Percentiles rank a stretch among this genome's conserved stretches.
Evolutionary conservation across 2,797 vertebrate species (phyloP).

Genomic region (Craterocephalus amniculus): DNA sequence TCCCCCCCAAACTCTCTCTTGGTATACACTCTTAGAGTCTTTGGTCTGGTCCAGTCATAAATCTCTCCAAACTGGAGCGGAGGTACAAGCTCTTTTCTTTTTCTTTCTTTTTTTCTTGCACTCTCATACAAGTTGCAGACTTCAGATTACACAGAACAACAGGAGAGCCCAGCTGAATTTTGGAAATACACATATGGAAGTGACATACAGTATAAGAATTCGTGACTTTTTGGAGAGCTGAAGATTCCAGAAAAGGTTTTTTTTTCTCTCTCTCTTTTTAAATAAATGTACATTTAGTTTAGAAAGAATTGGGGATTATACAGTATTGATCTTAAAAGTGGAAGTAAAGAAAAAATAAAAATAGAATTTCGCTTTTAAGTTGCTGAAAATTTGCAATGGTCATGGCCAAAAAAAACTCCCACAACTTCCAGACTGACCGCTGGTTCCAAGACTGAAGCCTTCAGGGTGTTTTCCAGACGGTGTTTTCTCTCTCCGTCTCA

Average conservation of each 20-base stretch:
- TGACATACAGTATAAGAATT: conserved; percentile 15
- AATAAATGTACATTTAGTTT: not conserved
- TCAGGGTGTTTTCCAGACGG: conserved; percentile 63
- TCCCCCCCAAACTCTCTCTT: conserved; percentile 78
- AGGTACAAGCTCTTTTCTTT: conserved; percentile 61
- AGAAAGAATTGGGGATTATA: not conserved
- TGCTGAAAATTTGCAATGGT: conserved; percentile 38
- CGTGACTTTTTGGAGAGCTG: not conserved
- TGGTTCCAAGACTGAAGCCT: conserved; percentile 50
- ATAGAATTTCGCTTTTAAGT: conserved; percentile 36
- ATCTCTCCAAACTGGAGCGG: conserved; percentile 82
- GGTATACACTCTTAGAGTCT: conserved; percentile 80
- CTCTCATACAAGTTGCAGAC: conserved; percentile 63
- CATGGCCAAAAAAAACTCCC: conserved; percentile 60
- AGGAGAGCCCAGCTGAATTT: conserved; percentile 51
- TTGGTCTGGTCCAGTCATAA: conserved; percentile 79
- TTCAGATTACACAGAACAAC: conserved; percentile 71
- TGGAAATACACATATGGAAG: conserved; percentile 28
- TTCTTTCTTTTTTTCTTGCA: conserved; percentile 40
- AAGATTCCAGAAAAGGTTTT: not conserved
- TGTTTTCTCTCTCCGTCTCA: conserved; percentile 64
- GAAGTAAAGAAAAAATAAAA: conserved; percentile 4
- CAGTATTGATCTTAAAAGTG: not conserved
- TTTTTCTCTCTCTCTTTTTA: too few species aligned
- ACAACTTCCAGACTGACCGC: conserved; percentile 58